phyloP scores from a whole-genome alignment of 2,113 vertebrate species.

The Gadus chalcogrammus region DNA sequence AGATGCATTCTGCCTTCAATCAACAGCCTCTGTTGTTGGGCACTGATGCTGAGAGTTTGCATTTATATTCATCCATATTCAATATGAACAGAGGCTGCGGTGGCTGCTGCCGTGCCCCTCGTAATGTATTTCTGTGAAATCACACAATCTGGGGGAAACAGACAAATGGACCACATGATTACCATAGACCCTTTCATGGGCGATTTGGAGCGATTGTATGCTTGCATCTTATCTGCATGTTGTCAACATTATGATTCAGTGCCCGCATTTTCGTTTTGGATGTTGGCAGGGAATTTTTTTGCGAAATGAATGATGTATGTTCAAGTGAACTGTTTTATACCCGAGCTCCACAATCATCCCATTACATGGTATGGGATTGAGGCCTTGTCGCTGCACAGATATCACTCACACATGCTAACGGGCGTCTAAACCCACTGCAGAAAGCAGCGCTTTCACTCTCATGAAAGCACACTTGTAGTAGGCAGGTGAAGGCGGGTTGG shows the following conservation, averaged over 20 bases:
- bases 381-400: background rate
- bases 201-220: constrained; percentile 17
- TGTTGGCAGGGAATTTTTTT: constrained; percentile 9
- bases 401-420: background rate
- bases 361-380: background rate
- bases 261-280: background rate
- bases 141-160: constrained; percentile 14
- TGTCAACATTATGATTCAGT: background rate
- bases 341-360: background rate
- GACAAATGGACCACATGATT: constrained; percentile 39
- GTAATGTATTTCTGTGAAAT: constrained; percentile 17
- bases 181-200: constrained; percentile 16
- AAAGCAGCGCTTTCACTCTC: too few relatives aligned
- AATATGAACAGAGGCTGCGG: constrained; percentile 22
- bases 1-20: constrained; percentile 38
- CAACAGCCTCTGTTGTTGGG: constrained; percentile 36
- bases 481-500: too few relatives aligned
- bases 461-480: too few relatives aligned
- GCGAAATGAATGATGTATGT: constrained; percentile 5
- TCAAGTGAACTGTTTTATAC: constrained; percentile 5
- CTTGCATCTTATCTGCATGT: background rate
- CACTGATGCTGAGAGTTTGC: constrained; percentile 44
- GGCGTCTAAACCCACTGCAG: background rate
- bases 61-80: constrained; percentile 56
- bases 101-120: constrained; percentile 13